Evolutionary conservation across 2,113 vertebrate species (phyloP), one percentile per base, ranked within the genome.

Genomic region (Microcebus murinus): DNA sequence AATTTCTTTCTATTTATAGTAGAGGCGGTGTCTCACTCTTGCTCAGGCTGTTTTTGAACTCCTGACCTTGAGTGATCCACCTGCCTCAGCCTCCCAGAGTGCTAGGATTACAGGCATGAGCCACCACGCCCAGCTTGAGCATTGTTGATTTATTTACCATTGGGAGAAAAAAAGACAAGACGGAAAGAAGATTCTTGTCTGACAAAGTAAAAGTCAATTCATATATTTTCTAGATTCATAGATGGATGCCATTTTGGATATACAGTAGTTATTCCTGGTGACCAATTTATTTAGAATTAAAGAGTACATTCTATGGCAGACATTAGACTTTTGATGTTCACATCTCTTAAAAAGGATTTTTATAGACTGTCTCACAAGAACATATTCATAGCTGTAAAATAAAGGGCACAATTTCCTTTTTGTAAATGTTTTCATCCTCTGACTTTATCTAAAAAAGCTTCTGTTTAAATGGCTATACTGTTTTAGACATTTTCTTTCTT

Each of bases 391-490:
- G 11, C 5, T 87, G 7, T 7, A 77, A 83, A 82, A 90, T n/a
- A 29, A 89, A 55, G 48, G 83, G 73, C 73, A 80, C 80, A 6
- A 81, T 94, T 93, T 97, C 14, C 91, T 95, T 96, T 73, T 50
- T 74, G 82, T 90, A 94, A 96, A 90, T 96, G 12, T 88, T 89
- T 79, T 88, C 36, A 83, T 42, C 55, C 63, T 73, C n/a, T 87
- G 76, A 74, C 45, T 93, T 96, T 74, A 91, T 94, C 73, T 93
- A 73, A 76, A 79, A 95, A 94, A 68, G 36, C 85, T 89, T 92
- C 77, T 90, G 68, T 87, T 70, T 50, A 76, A 85, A 80, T 77
- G 34, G 25, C 25, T 80, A 14, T 36, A 34, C 36, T 93, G 29
- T 82, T 97, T 65, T 52, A 85, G 67, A 89, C 71, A 71, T 74